Evolutionary conservation across 2,113 vertebrate species (phyloP).

Genomic region (Mobula birostris): DNA sequence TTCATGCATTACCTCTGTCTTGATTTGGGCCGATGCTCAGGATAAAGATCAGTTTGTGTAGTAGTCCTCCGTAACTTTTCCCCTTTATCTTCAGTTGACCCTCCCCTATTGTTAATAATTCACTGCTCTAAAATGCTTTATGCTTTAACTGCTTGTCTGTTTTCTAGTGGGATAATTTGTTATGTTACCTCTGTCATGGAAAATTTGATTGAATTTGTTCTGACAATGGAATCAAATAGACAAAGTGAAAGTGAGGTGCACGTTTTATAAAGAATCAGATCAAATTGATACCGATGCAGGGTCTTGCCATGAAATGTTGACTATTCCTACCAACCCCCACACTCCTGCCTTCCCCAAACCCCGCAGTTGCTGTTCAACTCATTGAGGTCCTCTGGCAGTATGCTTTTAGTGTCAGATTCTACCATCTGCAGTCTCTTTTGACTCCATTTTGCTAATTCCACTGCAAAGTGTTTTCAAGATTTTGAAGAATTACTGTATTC

Average conservation of each 20-base stretch:
- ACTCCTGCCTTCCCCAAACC: too few relatives aligned
- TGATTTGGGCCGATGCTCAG: neutral
- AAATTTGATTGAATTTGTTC: neutral
- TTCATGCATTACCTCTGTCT: neutral
- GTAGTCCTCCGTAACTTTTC: neutral
- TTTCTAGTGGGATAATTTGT: neutral
- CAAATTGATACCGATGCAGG: neutral
- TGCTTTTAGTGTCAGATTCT: too few relatives aligned
- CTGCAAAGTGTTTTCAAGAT: too few relatives aligned
- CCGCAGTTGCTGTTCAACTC: too few relatives aligned
- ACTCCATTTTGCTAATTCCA: too few relatives aligned
- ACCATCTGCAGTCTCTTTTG: too few relatives aligned
- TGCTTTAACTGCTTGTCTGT: neutral
- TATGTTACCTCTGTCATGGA: neutral
- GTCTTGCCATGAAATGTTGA: too few relatives aligned
- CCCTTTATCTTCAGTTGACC: too few relatives aligned
- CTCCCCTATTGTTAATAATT: neutral
- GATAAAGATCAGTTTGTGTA: neutral
- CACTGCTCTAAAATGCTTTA: neutral
- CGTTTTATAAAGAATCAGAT: neutral
- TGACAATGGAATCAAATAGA: neutral
- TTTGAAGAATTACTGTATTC: too few relatives aligned
- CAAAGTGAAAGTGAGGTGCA: too few relatives aligned
- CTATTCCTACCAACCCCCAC: too few relatives aligned
- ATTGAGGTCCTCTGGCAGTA: too few relatives aligned